These are phyloP conservation scores for Lepidonotus clava DNA, from an alignment of 2,888 invertebrate species.

Conservation along the genomic window DNA sequence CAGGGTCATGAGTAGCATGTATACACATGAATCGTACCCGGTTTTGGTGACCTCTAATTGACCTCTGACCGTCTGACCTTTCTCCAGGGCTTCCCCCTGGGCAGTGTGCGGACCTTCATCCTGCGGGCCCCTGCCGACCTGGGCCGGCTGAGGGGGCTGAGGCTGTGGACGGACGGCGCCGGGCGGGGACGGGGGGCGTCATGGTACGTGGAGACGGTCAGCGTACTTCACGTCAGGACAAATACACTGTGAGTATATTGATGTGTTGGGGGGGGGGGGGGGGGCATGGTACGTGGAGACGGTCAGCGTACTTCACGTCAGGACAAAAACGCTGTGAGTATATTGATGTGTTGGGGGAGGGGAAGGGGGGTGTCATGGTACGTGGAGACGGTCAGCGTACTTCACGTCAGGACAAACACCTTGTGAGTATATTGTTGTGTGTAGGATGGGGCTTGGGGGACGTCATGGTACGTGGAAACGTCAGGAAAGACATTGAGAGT, in stretches of 20 bases:
- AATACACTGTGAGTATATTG: conserved; percentile 17
- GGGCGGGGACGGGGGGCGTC: background rate
- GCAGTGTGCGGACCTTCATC: background rate
- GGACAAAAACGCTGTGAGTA: background rate
- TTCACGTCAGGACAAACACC: background rate
- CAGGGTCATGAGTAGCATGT: too few relatives aligned
- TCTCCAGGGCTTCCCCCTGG: background rate
- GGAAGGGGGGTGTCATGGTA: background rate
- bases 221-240: background rate
- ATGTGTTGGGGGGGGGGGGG: background rate
- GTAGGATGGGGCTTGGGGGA: background rate
- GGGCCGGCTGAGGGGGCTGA: background rate
- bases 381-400: background rate
- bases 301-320: background rate
- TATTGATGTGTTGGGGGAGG: background rate
- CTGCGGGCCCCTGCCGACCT: background rate
- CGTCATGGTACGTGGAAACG: background rate
- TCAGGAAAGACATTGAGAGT: background rate
- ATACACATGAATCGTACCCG: too few relatives aligned
- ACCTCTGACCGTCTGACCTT: background rate
- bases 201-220: conserved; percentile 20
- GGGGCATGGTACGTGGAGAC: conserved; percentile 2
- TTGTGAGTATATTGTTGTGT: background rate
- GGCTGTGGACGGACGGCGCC: background rate
- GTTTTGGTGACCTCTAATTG: too few relatives aligned